Conservation (phyloP, 2,888 invertebrate genomes). For the Pogonocherus hispidulus region DNA sequence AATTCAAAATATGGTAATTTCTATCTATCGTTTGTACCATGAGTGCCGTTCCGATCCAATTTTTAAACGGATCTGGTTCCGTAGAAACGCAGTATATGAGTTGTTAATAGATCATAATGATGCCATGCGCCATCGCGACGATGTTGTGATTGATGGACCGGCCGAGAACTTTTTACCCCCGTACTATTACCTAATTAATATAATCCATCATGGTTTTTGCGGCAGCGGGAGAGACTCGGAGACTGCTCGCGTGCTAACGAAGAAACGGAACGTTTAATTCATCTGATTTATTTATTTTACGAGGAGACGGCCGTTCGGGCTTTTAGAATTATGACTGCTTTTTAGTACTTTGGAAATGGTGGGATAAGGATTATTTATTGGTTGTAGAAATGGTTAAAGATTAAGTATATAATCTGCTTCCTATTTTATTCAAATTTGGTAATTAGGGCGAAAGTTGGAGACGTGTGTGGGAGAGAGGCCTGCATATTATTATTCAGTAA, state of each 20-base stretch:
- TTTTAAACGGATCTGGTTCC: too few relatives aligned
- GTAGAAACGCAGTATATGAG: too few relatives aligned
- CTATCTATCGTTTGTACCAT: too few relatives aligned
- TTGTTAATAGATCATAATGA: constrained; percentile 6
- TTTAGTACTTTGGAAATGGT: neutral
- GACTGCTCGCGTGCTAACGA: neutral
- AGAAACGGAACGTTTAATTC: neutral
- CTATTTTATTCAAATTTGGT: too few relatives aligned
- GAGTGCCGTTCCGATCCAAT: too few relatives aligned
- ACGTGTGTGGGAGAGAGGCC: too few relatives aligned
- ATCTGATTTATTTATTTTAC: neutral
- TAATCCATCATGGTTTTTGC: constrained; percentile 28
- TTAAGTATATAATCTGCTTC: too few relatives aligned
- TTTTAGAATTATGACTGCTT: constrained; percentile 2
- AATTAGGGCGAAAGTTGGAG: too few relatives aligned
- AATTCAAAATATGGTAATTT: too few relatives aligned
- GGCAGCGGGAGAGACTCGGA: neutral
- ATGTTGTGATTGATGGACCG: constrained; percentile 18
- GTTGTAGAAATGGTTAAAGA: neutral
- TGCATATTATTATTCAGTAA: too few relatives aligned
- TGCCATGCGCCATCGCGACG: neutral
- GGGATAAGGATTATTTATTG: neutral
- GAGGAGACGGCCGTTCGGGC: neutral
- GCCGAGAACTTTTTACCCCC: constrained; percentile 5
- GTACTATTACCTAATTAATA: constrained; percentile 22